Base-by-base conservation (phyloP, 2,888 invertebrate genomes). In the Cartodere bifasciata region DNA sequence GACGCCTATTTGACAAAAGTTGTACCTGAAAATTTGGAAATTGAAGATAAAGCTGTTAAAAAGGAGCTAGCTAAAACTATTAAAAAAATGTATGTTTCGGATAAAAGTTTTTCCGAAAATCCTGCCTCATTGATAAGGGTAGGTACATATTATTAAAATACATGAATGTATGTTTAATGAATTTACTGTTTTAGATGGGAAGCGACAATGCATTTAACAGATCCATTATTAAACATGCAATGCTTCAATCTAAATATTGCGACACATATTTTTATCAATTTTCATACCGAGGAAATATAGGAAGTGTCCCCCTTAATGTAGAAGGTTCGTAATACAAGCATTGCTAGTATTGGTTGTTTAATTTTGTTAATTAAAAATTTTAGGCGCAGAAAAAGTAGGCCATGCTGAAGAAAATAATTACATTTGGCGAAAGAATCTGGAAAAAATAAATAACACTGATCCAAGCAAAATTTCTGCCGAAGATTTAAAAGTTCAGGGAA, bases 351-450 rank as follows among this genome's bases (percentile, higher is more conserved):
- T n/a, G 6, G 20, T 7, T n/a, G 6, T 20, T n/a, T n/a, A 7
- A 7, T 20, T 7, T 20, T 20, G 9, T 20, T 20, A 7, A 7
- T 20, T n/a, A 7, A 20, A 6, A 7, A 7, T 20, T 20, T 20
- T 7, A 20, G 20, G 20, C n/a, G 20, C 20, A 20, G 20, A 20
- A 7, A 20, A 20, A 20, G 20, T 20, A 7, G 20, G 20, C 6
- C 20, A 20, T n/a, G 20, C 7, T 7, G 20, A 20, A 20, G 20
- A 20, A 20, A 20, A 20, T n/a, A 20, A 20, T 7, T 20, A 20
- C n/a, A 6, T 20, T 20, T 20, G 6, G 6, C 6, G 20, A 7
- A 6, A n/a, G 6, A 6, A 20, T 7, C 20, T 7, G 6, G 20
- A 20, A 20, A 20, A 7, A 20, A 7, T 7, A 7, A 20, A 20